A percentile compares a stretch with the other conserved stretches of the same genome.
phyloP scores from a whole-genome alignment of 2,888 invertebrate species.

The Apeira syringaria region DNA sequence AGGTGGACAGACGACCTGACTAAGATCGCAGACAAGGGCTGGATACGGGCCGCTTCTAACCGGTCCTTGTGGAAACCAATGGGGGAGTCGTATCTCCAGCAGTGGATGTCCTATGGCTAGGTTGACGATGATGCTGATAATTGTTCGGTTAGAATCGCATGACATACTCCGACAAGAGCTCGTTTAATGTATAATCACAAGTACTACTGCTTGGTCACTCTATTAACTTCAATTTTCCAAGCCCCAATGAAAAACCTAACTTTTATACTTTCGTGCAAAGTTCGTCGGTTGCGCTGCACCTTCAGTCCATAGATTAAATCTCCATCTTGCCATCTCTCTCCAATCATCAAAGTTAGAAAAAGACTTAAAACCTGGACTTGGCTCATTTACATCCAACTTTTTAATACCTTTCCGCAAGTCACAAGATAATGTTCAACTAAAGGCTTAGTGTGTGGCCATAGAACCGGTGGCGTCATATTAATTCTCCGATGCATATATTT shows the following conservation, averaged over 20 bases:
- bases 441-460: constrained; percentile 36
- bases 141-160: no score
- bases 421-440: constrained; percentile 46
- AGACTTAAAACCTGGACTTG: constrained; percentile 31
- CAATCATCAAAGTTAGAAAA: constrained; percentile 28
- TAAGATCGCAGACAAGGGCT: no score
- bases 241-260: constrained; percentile 11
- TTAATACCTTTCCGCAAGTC: constrained; percentile 46
- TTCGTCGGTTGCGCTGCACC: constrained; percentile 17
- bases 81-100: no score
- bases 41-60: no score
- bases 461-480: not conserved
- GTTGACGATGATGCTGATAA: no score
- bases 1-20: no score
- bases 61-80: no score
- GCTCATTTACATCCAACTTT: constrained; percentile 50
- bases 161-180: no score
- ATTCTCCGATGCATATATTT: no score
- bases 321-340: constrained; percentile 17
- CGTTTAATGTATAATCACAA: no score
- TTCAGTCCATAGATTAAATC: constrained; percentile 19
- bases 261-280: constrained; percentile 7
- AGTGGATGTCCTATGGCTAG: no score
- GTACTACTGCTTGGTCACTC: not conserved
- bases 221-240: constrained; percentile 9